Percentiles rank a stretch among this genome's conserved stretches.
Conservation (phyloP, 2,888 invertebrate species). For the Pollenia angustigena region DNA sequence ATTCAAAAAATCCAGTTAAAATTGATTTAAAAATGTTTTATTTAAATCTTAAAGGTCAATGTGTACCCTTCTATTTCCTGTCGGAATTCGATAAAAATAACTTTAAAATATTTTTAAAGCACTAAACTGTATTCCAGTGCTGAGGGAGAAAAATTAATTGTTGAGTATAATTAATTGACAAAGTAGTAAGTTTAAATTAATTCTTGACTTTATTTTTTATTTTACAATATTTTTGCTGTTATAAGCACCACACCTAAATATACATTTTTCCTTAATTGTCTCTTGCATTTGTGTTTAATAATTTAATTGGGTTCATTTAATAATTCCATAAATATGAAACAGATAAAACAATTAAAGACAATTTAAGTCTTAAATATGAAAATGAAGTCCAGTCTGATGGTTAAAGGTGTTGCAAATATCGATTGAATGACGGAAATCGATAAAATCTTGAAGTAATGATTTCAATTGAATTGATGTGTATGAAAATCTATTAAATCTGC, state of each 20-base stretch:
- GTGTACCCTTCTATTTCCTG: background rate
- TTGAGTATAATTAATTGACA: conserved; percentile 20
- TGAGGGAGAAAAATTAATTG: background rate
- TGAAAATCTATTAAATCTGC: too few relatives aligned
- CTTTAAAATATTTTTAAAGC: background rate
- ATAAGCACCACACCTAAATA: conserved; percentile 35
- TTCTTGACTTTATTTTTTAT: background rate
- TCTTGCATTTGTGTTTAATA: background rate
- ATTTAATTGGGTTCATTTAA: conserved; percentile 20
- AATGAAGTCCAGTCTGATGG: background rate
- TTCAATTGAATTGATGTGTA: background rate
- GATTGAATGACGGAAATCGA: background rate
- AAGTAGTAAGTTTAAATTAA: conserved; percentile 6
- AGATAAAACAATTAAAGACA: conserved; percentile 5
- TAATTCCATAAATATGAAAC: conserved; percentile 16
- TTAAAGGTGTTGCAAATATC: background rate
- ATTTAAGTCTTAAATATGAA: background rate
- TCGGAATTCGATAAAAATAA: background rate
- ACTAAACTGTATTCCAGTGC: background rate
- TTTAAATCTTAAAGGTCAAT: too few relatives aligned
- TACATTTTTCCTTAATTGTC: conserved; percentile 7
- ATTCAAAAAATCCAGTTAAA: too few relatives aligned
- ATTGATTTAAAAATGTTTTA: too few relatives aligned
- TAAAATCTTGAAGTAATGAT: background rate
- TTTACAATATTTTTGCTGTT: background rate